phyloP scores from a whole-genome alignment of 1,140 invertebrate species.

The Ceratina australensis region DNA sequence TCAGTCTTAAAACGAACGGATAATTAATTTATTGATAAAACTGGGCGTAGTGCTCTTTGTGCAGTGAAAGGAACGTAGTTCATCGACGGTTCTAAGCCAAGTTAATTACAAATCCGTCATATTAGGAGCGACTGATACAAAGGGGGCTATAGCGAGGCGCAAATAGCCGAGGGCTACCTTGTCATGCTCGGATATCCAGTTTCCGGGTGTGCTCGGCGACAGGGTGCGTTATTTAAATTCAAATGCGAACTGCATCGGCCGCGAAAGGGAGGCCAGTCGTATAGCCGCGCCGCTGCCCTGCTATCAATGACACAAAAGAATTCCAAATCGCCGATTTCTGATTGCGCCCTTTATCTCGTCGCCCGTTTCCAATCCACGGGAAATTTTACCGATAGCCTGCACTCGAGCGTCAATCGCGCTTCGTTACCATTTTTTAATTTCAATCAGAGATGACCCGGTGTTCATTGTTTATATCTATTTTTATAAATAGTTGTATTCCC shows the following conservation, averaged over 20 bases:
- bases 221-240: slow-evolving; percentile 50
- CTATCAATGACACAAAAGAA: slow-evolving; percentile 55
- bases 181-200: slow-evolving; percentile 27
- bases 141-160: slow-evolving; percentile 18
- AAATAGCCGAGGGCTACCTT: slow-evolving; percentile 52
- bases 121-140: slow-evolving; percentile 39
- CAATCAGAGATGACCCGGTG: too few species aligned
- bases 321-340: slow-evolving; percentile 50
- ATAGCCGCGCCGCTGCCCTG: slow-evolving; percentile 7
- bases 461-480: too few species aligned
- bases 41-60: not conserved
- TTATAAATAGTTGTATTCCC: too few species aligned
- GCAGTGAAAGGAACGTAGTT: slow-evolving; percentile 22
- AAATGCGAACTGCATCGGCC: slow-evolving; percentile 28
- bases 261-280: slow-evolving; percentile 23
- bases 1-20: too few species aligned
- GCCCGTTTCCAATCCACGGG: not conserved
- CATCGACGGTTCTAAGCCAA: not conserved
- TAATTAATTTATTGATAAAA: too few species aligned
- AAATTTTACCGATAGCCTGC: not conserved
- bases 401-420: not conserved
- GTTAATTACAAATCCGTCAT: slow-evolving; percentile 42
- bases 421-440: not conserved
- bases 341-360: slow-evolving; percentile 40
- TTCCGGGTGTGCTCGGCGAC: slow-evolving; percentile 23